Evolutionary conservation across 2,888 invertebrate genomes (phyloP), one percentile per base, ranked within the genome.

Genomic region (Mellilla xanthometata): DNA sequence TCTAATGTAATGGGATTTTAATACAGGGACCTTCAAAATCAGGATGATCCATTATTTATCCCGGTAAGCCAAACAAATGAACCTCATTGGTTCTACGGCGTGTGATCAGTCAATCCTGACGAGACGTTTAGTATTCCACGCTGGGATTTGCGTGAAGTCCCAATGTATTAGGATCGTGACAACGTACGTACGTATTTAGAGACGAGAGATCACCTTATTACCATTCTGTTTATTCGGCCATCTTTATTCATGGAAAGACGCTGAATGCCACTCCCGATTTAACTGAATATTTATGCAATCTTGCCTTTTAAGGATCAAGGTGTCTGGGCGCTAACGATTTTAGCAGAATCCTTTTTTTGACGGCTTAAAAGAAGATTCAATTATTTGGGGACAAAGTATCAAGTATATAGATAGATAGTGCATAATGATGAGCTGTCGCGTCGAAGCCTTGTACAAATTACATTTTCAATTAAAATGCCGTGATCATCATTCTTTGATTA

Each of bases 241-340:
- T 61, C 58, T 60, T 61, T 65, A 65, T 65, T 65, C 62, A 65
- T 65, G 61, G 57, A 52, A 39, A 40, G 29, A 40, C 52, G 15
- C 48, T 51, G 36, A 50, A 46, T 30, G 39, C 31, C 44, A 49
- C 43, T 36, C 39, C 46, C 39, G 49, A 52, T 55, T 49, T 49
- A 43, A 31, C 56, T 54, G 52, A 57, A 57, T 52, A 56, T 52
- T 56, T 46, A 56, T 52, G 39, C 48, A 39, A 41, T 39, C 42
- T 39, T 41, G 39, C 31, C 48, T 34, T 35, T 23, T 23, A 13
- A 33, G 38, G 32, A 42, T 47, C 44, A 13, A 34, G 41, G 27
- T 39, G 24, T 29, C 33, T 22, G 27, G 9, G 12, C 39, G 33
- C 6, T 22, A 28, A 35, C 4, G 32, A 10, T 3, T 39, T 45